Evolutionary conservation across 2,113 vertebrate species (phyloP).

Genomic region (human): GRCh38 chr14:93946001-93946500

Average conservation of each 20-base stretch:
- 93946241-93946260: not conserved
- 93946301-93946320: not conserved
- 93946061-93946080: not conserved
- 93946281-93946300: not conserved
- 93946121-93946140: not conserved
- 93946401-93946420: not conserved
- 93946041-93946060: not conserved
- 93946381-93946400: not conserved
- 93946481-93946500: not conserved
- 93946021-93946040: not conserved
- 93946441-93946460: not conserved
- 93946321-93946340: not conserved
- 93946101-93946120: not conserved
- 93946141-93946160: not conserved
- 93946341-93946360: not conserved
- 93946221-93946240: not conserved
- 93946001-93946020: not conserved
- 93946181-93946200: no score
- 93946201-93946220: not conserved
- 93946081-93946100: not conserved
- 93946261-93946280: not conserved
- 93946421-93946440: accelerated
- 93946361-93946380: accelerated
- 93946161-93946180: no score
- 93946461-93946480: not conserved